phyloP scores from a whole-genome alignment of 2,797 vertebrate genomes.

The Peromyscus nudipes region DNA sequence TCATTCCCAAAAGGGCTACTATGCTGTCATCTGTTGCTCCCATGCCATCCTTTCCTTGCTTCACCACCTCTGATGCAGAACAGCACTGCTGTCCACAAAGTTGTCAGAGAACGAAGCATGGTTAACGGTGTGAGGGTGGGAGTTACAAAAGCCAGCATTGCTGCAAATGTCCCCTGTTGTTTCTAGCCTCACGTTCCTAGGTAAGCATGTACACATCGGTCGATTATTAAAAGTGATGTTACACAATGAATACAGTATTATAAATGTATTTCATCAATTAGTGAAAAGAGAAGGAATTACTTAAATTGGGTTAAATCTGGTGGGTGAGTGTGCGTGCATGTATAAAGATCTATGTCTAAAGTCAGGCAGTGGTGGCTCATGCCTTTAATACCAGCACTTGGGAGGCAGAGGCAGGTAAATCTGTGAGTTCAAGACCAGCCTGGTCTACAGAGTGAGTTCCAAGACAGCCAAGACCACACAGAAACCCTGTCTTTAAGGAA shows the following conservation, averaged over 20 bases:
- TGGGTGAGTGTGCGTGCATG: neutral
- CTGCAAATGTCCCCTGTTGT: neutral
- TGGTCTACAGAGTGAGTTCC: neutral
- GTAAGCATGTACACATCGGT: neutral
- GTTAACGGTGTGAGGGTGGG: neutral
- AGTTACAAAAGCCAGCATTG: neutral
- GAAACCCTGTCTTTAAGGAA: neutral
- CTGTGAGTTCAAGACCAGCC: neutral
- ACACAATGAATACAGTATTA: neutral
- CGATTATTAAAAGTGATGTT: constrained; percentile 37
- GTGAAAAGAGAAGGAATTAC: neutral
- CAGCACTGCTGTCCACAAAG: neutral
- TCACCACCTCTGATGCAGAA: neutral
- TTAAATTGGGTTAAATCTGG: neutral
- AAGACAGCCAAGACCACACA: neutral
- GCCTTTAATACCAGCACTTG: neutral
- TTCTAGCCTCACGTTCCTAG: neutral
- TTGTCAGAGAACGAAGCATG: neutral
- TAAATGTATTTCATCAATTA: constrained; percentile 6
- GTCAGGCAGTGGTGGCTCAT: neutral
- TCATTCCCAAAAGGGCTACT: neutral
- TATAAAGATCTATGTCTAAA: neutral
- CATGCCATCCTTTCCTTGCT: neutral
- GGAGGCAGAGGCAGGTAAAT: neutral
- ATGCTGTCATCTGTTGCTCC: neutral